Evolutionary conservation across 2,797 vertebrate species (phyloP).

Genomic region (Heliangelus exortis): DNA sequence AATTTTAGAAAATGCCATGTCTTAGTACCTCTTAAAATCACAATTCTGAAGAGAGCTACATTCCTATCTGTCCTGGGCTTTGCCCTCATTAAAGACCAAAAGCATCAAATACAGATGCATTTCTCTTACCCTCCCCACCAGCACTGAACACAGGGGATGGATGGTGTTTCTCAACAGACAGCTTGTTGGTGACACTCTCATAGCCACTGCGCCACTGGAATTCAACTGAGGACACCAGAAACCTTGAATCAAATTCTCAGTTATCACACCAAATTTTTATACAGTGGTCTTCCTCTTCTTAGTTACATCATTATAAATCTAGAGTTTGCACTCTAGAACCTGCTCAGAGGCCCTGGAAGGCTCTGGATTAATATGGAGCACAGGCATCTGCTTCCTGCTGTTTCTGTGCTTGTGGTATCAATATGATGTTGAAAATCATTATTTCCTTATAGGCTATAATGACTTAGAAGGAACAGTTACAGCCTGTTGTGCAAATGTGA

Average conservation of each 20-base stretch:
- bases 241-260: not conserved
- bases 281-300: not conserved
- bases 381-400: constrained; percentile 10
- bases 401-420: constrained; percentile 18
- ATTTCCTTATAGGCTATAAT: constrained; percentile 11
- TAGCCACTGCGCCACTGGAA: not conserved
- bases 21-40: not conserved
- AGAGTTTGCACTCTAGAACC: not conserved
- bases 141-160: not conserved
- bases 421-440: constrained; percentile 26
- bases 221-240: not conserved
- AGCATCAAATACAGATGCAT: not conserved
- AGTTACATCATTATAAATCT: not conserved
- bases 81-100: not conserved
- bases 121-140: not conserved
- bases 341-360: not conserved
- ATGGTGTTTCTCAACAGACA: not conserved
- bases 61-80: not conserved
- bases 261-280: not conserved
- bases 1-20: not conserved
- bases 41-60: not conserved
- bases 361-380: not conserved
- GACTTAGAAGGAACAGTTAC: constrained; percentile 37
- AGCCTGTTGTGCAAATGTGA: constrained; percentile 52
- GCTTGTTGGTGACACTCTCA: not conserved